Conservation (phyloP, 2,888 invertebrate genomes). For the Agriopis aurantiaria region DNA sequence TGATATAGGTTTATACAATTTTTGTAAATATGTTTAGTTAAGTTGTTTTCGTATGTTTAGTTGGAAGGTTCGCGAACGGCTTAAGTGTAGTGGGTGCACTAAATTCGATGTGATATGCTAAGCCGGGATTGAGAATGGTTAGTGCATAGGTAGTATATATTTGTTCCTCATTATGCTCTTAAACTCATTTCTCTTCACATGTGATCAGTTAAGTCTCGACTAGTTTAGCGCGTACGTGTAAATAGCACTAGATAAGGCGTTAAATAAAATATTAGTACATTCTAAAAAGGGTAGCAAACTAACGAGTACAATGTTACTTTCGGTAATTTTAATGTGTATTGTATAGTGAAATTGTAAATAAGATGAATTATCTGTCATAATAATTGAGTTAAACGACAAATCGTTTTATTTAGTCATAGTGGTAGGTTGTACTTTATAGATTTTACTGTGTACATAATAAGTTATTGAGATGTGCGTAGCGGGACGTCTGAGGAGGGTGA, state of each 20-base stretch:
- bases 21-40: conserved; percentile 80
- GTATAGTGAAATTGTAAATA: conserved; percentile 85
- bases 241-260: conserved; percentile 68
- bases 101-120: conserved; percentile 75
- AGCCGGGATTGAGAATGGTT: conserved; percentile 70
- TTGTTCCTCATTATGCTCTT: conserved; percentile 82
- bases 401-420: conserved; percentile 85
- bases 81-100: conserved; percentile 64
- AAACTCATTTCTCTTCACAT: conserved; percentile 65
- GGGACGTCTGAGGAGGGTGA: conserved; percentile 45
- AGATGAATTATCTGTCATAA: conserved; percentile 86
- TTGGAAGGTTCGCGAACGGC: conserved; percentile 71
- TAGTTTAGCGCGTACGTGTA: conserved; percentile 77
- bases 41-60: conserved; percentile 47
- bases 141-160: conserved; percentile 78
- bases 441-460: conserved; percentile 75
- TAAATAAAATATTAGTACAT: conserved; percentile 69
- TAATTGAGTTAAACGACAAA: conserved; percentile 83
- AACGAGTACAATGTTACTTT: conserved; percentile 85
- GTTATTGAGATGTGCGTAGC: conserved; percentile 60
- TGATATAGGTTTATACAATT: conserved; percentile 79
- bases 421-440: conserved; percentile 80
- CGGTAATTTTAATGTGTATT: conserved; percentile 79
- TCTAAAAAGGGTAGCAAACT: conserved; percentile 76
- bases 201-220: conserved; percentile 84